Conservation (phyloP, 1,140 invertebrate species). For the Drosophila arizonae region DNA sequence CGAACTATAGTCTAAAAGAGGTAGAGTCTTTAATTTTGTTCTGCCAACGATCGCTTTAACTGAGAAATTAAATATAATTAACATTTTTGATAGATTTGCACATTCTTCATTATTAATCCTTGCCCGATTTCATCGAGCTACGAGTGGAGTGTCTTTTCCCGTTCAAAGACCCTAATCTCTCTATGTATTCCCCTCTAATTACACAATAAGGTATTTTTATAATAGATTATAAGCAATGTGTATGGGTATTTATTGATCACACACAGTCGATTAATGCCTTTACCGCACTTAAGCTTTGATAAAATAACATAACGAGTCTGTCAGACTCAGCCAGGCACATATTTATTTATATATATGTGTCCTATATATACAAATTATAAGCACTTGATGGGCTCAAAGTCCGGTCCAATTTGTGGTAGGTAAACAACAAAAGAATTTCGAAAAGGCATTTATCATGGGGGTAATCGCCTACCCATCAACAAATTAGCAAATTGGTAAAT, state of each 20-base stretch:
- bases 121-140: no score
- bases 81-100: no score
- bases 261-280: not conserved
- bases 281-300: slow-evolving; percentile 27
- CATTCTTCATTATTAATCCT: no score
- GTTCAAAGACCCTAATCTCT: no score
- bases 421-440: slow-evolving; percentile 11
- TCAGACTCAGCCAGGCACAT: slow-evolving; percentile 8
- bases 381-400: slow-evolving; percentile 47
- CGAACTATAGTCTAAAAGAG: no score
- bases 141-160: no score
- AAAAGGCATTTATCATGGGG: slow-evolving; percentile 37
- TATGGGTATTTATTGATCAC: slow-evolving; percentile 1
- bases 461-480: slow-evolving; percentile 29
- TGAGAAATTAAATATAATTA: no score
- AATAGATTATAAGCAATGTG: not conserved
- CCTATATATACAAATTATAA: slow-evolving; percentile 20
- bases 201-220: no score
- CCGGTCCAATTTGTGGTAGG: slow-evolving; percentile 2
- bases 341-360: slow-evolving; percentile 17
- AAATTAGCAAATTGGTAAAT: slow-evolving; percentile 33
- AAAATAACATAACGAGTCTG: slow-evolving; percentile 34
- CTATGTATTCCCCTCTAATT: no score
- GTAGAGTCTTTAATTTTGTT: no score
- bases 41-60: no score